Evolutionary conservation across 2,797 vertebrate species (phyloP), one percentile per base, ranked within the genome.

Genomic region (Takifugu rubripes): DNA sequence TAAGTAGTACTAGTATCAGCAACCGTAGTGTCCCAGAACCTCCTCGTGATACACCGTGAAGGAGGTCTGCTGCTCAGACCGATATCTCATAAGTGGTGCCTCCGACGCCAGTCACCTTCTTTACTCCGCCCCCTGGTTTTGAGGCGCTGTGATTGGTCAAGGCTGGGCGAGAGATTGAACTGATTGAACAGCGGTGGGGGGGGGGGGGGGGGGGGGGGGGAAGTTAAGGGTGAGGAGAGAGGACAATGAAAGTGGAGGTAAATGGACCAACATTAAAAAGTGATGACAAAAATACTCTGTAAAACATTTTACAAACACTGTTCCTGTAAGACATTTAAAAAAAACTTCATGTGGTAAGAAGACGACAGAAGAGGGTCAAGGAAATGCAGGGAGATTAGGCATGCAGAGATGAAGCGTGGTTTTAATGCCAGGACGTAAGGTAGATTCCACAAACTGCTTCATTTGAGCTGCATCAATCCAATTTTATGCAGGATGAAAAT

Each of bases 1-100:
- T 49, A 60, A 77, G 48, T 66, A 49, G 56, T 65, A 82, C 69
- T 25, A 50, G 72, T 79, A 21, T 80, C 62, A 16, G 61, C 59
- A 50, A 54, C 52, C 33, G 44, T 54, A 25, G 17, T 45, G 43
- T 52, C 1, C 55, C 47, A 46, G 1, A 25, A 16, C 3, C 40
- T 61, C 66, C 54, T 61, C 31, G 42, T 54, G 59, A 66, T 52
- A 43, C 59, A 67, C 59, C 49, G 17, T 17, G 54, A 66, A 63
- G 59, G 74, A 56, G 26, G 55, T 57, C 68, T 17, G 64, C 74
- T 79, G 70, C 86, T 96, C 93, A 98, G 86, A 98, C 96, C 0
- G 96, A 98, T 78, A 99, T 99, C 90, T 98, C 96, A 3, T 98
- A 98, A 40, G 97, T 98, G 77, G 97, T 98, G 74, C 97, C 96